These are phyloP conservation scores for Hiodon alosoides DNA, from an alignment of 2,113 vertebrate species.

Conservation along the genomic window DNA sequence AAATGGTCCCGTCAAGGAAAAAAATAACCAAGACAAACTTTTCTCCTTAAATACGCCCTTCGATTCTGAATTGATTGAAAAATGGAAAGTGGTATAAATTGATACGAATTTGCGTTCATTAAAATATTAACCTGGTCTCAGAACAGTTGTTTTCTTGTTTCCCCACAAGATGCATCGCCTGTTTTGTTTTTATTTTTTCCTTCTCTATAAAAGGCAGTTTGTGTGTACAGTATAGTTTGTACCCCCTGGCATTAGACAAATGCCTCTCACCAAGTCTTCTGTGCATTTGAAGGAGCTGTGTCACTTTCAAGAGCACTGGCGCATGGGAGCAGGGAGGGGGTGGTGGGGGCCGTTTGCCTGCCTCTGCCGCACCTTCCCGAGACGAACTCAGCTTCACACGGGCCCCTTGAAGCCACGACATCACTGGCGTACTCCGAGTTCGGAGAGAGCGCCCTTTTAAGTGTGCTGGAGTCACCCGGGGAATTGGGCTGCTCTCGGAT, in stretches of 20 bases:
- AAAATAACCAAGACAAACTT: no score
- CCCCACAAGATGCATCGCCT: neutral
- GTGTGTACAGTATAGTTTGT: slow-evolving; percentile 42
- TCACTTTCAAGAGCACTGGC: slow-evolving; percentile 57
- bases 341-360: neutral
- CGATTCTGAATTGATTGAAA: no score
- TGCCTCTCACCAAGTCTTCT: slow-evolving; percentile 56
- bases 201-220: no score
- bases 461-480: slow-evolving; percentile 43
- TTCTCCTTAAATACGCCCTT: no score
- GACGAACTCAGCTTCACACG: slow-evolving; percentile 58
- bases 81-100: no score
- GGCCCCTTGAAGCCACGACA: slow-evolving; percentile 54
- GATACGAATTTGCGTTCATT: no score
- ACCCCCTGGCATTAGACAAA: slow-evolving; percentile 47
- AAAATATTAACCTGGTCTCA: no score
- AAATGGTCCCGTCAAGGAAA: no score
- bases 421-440: no score
- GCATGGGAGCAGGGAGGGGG: slow-evolving; percentile 48
- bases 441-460: neutral
- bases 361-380: slow-evolving; percentile 17
- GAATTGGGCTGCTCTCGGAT: slow-evolving; percentile 56
- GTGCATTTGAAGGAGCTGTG: slow-evolving; percentile 56
- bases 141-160: no score
- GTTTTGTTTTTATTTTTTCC: neutral